Conservation (phyloP, 2,113 vertebrate genomes). For the Oreocharis arfaki region DNA sequence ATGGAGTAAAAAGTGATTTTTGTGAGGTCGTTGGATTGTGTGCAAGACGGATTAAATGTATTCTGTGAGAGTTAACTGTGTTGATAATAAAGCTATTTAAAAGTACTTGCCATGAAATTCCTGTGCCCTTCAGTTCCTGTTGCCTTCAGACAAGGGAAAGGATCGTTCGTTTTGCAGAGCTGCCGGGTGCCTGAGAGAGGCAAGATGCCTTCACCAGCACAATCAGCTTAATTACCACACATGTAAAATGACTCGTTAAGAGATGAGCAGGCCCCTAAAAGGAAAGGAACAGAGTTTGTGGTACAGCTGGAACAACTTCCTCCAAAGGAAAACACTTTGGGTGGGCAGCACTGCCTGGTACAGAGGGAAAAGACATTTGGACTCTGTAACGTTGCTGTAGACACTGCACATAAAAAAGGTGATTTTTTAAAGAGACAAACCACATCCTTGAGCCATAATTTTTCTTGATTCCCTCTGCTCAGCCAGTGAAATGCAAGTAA, state of each 20-base stretch:
- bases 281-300: not conserved
- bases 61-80: not conserved
- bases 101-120: not conserved
- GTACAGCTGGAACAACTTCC: not conserved
- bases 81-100: not conserved
- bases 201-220: not conserved
- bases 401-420: not conserved
- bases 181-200: not conserved
- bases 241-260: not conserved
- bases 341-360: not conserved
- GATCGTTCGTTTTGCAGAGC: not conserved
- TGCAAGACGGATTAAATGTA: not conserved
- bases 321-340: not conserved
- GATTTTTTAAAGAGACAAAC: not conserved
- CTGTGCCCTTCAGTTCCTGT: not conserved
- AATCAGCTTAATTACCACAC: not conserved
- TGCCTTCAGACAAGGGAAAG: not conserved
- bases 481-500: not conserved
- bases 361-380: not conserved
- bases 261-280: not conserved
- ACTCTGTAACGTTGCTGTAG: accelerated
- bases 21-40: not conserved
- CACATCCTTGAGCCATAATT: not conserved
- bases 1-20: not conserved
- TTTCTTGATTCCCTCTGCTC: not conserved